Evolutionary conservation across 1,140 invertebrate species (phyloP), one percentile per base, ranked within the genome.

Genomic region (Berghia stephanieae): DNA sequence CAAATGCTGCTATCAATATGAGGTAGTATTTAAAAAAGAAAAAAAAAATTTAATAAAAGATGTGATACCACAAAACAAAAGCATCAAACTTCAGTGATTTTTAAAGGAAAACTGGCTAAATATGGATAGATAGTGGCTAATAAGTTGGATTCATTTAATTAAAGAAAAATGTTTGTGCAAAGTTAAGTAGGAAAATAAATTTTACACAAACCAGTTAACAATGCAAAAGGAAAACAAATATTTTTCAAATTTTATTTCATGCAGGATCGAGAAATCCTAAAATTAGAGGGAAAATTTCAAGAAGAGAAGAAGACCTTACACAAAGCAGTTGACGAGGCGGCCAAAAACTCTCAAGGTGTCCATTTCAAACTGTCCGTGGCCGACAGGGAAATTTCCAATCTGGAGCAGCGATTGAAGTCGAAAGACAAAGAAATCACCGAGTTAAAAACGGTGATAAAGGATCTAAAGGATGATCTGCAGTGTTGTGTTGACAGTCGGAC

Each of bases 231-330:
- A 83, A 84, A 24, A 75, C n/a, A n/a, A n/a, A n/a, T n/a, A n/a
- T n/a, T n/a, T n/a, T n/a, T n/a, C n/a, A 49, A 49, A n/a, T 13
- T 49, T 49, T 49, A 13, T n/a, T n/a, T 38, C 6, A n/a, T 72
- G 27, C 79, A 87, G 85, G 84, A 86, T 55, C 84, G 82, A 43
- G 83, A 84, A 31, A 77, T 83, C 43, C 21, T 86, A 40, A 83
- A 83, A 55, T 40, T 82, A n/a, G 77, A 82, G 40, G 83, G 86
- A 60, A 85, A 86, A 66, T 80, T 80, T 36, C 36, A 77, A 1
- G 68, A 82, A 52, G 85, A 85, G 21, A 77, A 60, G 38, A 82
- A 82, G 42, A 77, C 79, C 31, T 77, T 85, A 24, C 70, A 80
- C 34, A 78, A 82, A 55, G 83, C 86, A 43, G 49, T 86, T 52